Conservation (phyloP, 1,140 invertebrate genomes). For the Meloidogyne exigua region DNA sequence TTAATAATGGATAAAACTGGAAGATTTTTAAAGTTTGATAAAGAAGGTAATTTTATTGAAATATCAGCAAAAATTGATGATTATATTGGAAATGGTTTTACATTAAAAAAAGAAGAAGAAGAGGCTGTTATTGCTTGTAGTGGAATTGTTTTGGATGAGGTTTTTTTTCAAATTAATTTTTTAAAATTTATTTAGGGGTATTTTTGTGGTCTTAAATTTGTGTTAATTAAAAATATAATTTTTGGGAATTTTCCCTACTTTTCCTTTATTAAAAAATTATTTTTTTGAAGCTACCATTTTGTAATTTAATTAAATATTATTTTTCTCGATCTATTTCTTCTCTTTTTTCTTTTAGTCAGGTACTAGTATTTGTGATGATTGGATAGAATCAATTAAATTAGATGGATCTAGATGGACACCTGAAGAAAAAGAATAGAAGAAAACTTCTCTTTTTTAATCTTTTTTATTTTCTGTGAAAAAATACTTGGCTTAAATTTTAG, state of each 20-base stretch:
- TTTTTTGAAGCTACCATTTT: no score
- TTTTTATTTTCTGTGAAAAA: no score
- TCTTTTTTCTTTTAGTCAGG: constrained; percentile 41
- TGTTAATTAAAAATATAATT: no score
- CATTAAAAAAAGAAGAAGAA: constrained; percentile 36
- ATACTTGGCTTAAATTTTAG: neutral
- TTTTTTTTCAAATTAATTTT: constrained; percentile 9
- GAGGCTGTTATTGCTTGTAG: constrained; percentile 57
- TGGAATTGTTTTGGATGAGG: constrained; percentile 54
- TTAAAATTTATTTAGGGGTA: neutral
- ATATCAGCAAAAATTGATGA: constrained; percentile 54
- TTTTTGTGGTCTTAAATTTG: neutral
- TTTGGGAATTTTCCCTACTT: no score
- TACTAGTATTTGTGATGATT: constrained; percentile 60
- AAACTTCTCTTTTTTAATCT: no score
- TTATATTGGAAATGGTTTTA: constrained; percentile 61
- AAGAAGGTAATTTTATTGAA: constrained; percentile 45
- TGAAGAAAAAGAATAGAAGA: neutral
- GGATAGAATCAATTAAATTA: constrained; percentile 54
- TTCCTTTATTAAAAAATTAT: no score
- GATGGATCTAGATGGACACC: constrained; percentile 57
- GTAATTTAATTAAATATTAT: no score
- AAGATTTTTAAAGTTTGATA: constrained; percentile 48
- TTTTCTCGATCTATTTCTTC: no score
- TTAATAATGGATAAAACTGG: constrained; percentile 60